Evolutionary conservation across 30 jellyfish, hydroid and myxozoan species (phyloP).

Genomic region (Cassiopea xamachana): DNA sequence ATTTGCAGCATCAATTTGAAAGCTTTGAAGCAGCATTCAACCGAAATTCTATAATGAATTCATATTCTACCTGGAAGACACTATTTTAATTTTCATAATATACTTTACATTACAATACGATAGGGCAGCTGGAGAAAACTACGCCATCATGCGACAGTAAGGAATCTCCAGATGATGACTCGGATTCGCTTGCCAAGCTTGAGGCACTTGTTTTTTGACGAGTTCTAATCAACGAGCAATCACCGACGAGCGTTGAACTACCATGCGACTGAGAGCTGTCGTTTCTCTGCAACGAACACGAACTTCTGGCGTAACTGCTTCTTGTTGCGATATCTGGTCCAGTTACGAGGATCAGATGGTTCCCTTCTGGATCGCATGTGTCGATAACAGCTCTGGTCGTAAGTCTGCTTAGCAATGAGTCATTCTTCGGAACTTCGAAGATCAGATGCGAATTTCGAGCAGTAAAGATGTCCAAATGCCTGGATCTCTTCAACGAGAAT

Average conservation of each 20-base stretch:
- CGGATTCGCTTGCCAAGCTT: conserved; percentile 56
- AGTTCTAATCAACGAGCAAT: conserved; percentile 67
- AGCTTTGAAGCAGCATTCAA: too few relatives aligned
- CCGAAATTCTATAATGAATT: too few relatives aligned
- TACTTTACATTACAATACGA: conserved; percentile 1
- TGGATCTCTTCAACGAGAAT: conserved; percentile 58
- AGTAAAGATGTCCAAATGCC: conserved; percentile 55
- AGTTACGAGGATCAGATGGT: conserved; percentile 38
- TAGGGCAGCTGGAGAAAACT: conserved; percentile 57
- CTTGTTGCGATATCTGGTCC: conserved; percentile 19
- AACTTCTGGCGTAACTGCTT: conserved; percentile 13
- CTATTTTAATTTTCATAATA: background rate
- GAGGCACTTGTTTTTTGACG: conserved; percentile 51
- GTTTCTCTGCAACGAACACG: conserved; percentile 13
- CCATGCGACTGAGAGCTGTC: conserved; percentile 22
- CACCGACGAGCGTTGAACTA: conserved; percentile 63
- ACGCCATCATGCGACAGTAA: conserved; percentile 40
- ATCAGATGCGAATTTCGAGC: conserved; percentile 42
- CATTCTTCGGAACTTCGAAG: conserved; percentile 38
- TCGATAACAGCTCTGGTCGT: conserved; percentile 39
- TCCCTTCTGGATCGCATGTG: conserved; percentile 77
- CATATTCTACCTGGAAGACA: background rate
- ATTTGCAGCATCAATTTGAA: too few relatives aligned
- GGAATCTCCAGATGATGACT: conserved; percentile 55
- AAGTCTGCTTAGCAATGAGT: conserved; percentile 28